Base-by-base conservation (phyloP, 2,113 vertebrate genomes). In the Empidonax alnorum region DNA sequence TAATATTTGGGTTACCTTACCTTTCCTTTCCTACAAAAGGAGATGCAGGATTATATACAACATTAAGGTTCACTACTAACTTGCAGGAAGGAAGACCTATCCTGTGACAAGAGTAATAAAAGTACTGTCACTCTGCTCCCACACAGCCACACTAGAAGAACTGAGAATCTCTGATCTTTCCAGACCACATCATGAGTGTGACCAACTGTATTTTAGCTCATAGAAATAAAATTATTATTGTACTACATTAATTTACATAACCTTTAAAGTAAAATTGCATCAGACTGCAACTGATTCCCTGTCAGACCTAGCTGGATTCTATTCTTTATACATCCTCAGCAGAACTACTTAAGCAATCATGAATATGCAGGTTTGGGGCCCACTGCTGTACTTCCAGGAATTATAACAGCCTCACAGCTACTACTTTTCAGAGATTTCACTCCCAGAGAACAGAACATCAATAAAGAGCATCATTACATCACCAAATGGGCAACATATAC, bases 221-320 rank as follows among this genome's bases (percentile, higher is more conserved):
- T 10, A 75, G 52, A 88, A 95, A 92, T 41, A 88, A 81, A 90
- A 58, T 75, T 83, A 74, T 82, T 85, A 91, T 46, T 56, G 27
- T 44, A 65, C 59, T 12, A 19, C 47, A 37, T 59, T 76, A 44
- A 55, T 77, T 92, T 79, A 69, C 31, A 66, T 44, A 80, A 0
- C 2, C 37, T 93, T 84, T 71, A 65, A 80, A 55, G 31, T 35
- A 89, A 81, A 90, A 79, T 73, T 58, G 7, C 49, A 62, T 56
- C 39, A 56, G 44, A n/a, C 31, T 42, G 25, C 3, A 6, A 56
- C 30, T 30, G n/a, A 44, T 53, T 88, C 20, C n/a, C 30, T 6
- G 5, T 44, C 74, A 67, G 61, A 66, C 47, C 20, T 30, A 20
- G 28, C 0, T 28, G 23, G 37, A 73, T 56, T n/a, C 62, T 69